Evolutionary conservation across 2,113 vertebrate species (phyloP), one percentile per base, ranked within the genome.

Genomic region (Salvelinus sp.): DNA sequence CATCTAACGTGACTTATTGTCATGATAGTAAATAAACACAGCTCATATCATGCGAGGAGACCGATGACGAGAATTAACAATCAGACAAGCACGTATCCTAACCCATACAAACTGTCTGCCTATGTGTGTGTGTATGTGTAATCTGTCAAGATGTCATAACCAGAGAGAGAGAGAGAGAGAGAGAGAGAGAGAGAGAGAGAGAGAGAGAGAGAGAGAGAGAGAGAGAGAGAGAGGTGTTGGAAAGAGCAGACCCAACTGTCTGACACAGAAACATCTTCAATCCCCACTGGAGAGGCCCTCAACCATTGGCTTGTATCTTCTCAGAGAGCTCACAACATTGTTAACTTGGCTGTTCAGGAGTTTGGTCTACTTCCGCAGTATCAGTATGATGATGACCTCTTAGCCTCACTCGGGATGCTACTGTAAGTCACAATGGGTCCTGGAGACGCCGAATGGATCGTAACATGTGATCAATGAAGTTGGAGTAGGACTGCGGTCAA

Each of bases 91-190:
- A 25, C 20, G 44, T 73, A 58, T 44, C n/a, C 57, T 38, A 44
- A 25, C 48, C 28, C 27, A n/a, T 54, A 38, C 1, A 67, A 25
- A 65, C 22, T 47, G 27, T 60, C 30, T 60, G 70, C 23, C 28
- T 72, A 44, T 65, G 58, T 77, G 38, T 71, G n/a, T 18, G 58
- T 33, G 22, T 50, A 22, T 72, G 68, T 77, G 87, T 85, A 85
- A 89, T 90, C 87, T 85, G 87, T 91, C 89, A 89, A 87, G 66
- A 78, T 89, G 89, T 90, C 87, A 85, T 72, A 54, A 10, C 64
- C 83, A 71, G 67, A 74, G 47, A 79, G n/a, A 27, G 58, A 27
- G 58, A 66, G 47, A 75, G 27, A 23, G 23, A 23, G 23, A 23
- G 23, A 23, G 23, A 23, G 47, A 79, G n/a, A 27, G 60, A 66